Percentiles rank a stretch among this genome's conserved stretches.
Evolutionary conservation across 2,113 vertebrate genomes (phyloP).

Genomic region (Benitochromis conjunctus): DNA sequence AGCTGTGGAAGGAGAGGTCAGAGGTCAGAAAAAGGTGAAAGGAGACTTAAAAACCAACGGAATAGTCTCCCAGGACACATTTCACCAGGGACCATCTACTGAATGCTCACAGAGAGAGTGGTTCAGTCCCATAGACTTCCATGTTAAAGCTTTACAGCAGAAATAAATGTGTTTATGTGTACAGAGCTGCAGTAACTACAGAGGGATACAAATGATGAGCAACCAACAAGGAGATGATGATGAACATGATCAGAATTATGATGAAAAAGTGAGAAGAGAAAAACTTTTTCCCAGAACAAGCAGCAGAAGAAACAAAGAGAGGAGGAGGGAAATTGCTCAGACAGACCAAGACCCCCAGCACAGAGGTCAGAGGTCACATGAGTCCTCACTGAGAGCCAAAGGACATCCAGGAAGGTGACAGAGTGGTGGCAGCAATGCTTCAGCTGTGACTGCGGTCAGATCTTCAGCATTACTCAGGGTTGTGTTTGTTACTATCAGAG

Average conservation of each 20-base stretch:
- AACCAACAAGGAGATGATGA: not conserved
- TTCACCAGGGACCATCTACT: not conserved
- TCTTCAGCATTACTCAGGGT: not conserved
- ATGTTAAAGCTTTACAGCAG: not conserved
- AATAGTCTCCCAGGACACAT: not conserved
- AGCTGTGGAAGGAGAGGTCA: slow-evolving; percentile 36
- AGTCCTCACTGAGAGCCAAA: not conserved
- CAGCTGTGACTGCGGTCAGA: not conserved
- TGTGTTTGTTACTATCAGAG: not conserved
- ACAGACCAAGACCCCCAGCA: not conserved
- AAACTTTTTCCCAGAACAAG: not conserved
- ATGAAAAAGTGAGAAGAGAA: not conserved
- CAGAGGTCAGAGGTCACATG: not conserved
- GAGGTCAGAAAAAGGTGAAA: not conserved
- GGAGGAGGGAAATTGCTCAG: not conserved
- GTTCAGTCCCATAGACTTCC: not conserved
- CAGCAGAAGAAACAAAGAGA: not conserved
- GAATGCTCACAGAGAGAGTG: not conserved
- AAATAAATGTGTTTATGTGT: not conserved
- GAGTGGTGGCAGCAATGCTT: not conserved
- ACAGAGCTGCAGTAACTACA: not conserved
- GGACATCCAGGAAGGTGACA: not conserved
- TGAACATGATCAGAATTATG: not conserved
- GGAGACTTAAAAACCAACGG: not conserved
- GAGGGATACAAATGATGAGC: not conserved